phyloP scores from a whole-genome alignment of 2,888 invertebrate species.

The Alentia gelatinosa region DNA sequence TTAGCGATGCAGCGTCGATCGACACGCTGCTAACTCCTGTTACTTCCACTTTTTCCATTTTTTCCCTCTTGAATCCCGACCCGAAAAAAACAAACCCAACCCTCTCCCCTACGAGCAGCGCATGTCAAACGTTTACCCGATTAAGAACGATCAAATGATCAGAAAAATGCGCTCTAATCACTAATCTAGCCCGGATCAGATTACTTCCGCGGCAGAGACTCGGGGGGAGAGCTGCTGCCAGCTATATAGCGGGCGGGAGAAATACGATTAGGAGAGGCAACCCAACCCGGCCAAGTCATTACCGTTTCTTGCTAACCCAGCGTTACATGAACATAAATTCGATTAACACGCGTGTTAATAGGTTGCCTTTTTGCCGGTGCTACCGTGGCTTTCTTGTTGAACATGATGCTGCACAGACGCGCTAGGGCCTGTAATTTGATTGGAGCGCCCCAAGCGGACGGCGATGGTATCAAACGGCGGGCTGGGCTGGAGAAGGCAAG shows the following conservation, averaged over 20 bases:
- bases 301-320: constrained; percentile 41
- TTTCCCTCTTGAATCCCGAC: neutral
- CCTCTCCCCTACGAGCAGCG: constrained; percentile 6
- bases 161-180: constrained; percentile 45
- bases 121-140: constrained; percentile 48
- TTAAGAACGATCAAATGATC: constrained; percentile 33
- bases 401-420: constrained; percentile 22
- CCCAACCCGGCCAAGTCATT: constrained; percentile 46
- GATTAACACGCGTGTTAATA: constrained; percentile 46
- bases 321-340: constrained; percentile 53
- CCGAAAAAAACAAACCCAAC: neutral
- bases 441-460: constrained; percentile 25
- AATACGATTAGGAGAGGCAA: constrained; percentile 7
- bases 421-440: neutral
- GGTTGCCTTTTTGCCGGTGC: constrained; percentile 42
- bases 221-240: neutral
- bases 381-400: constrained; percentile 34
- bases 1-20: neutral
- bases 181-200: constrained; percentile 27
- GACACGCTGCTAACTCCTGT: neutral
- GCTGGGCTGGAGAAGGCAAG: neutral
- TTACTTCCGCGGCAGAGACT: neutral
- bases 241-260: neutral
- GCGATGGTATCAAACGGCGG: constrained; percentile 16
- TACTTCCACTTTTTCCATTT: neutral